phyloP scores from a whole-genome alignment of 1,140 invertebrate species.

The Nasonia longicornis region DNA sequence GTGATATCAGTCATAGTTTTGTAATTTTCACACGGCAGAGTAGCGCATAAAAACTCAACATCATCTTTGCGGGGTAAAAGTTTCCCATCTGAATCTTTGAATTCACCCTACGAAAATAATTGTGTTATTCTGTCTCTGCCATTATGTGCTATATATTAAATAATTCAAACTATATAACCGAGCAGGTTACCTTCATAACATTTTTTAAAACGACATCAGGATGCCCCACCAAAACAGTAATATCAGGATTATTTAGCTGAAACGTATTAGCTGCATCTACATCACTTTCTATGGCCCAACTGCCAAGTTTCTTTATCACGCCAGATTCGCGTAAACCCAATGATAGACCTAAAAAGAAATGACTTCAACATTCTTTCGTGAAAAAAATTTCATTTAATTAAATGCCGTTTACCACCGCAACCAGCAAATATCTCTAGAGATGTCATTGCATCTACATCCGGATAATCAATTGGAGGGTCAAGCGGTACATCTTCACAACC shows the following conservation, averaged over 20 bases:
- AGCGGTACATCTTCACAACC: no score
- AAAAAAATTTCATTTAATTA: constrained; percentile 23
- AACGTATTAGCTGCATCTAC: constrained; percentile 84
- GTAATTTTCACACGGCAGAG: constrained; percentile 91
- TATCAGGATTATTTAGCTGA: constrained; percentile 80
- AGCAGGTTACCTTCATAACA: background rate
- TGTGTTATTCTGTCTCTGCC: background rate
- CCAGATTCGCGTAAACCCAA: constrained; percentile 81
- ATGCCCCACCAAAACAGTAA: constrained; percentile 83
- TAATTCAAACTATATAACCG: constrained; percentile 40
- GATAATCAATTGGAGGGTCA: constrained; percentile 53
- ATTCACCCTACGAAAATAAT: constrained; percentile 64
- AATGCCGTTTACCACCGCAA: constrained; percentile 77
- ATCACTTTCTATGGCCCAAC: constrained; percentile 88
- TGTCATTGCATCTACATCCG: constrained; percentile 69
- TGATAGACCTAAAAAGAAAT: constrained; percentile 67
- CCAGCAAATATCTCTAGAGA: constrained; percentile 89
- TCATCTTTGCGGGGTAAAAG: constrained; percentile 81
- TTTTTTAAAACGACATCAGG: constrained; percentile 78
- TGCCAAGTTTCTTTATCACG: constrained; percentile 71
- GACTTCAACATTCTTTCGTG: background rate
- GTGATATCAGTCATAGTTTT: constrained; percentile 91
- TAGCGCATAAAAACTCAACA: constrained; percentile 87
- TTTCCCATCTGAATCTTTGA: constrained; percentile 69
- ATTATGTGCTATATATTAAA: constrained; percentile 8